These are phyloP conservation scores for Brachymystax lenok DNA, from an alignment of 2,797 vertebrate species.

Conservation along the genomic window DNA sequence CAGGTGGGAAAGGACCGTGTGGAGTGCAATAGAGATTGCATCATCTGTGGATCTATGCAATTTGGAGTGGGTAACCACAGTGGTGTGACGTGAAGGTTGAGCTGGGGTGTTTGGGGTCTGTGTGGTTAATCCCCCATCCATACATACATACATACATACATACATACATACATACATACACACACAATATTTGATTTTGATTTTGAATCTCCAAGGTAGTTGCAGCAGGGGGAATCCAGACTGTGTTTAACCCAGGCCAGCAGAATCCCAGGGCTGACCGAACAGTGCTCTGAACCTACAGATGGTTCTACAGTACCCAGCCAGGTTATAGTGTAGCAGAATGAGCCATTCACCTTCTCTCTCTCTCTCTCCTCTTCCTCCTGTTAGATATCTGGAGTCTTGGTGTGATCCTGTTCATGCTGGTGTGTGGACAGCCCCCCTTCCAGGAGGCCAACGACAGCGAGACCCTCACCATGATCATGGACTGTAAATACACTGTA, in stretches of 20 bases:
- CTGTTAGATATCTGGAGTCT: constrained; percentile 86
- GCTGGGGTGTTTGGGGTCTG: constrained; percentile 10
- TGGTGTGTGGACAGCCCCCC: constrained; percentile 87
- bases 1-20: no score
- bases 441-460: constrained; percentile 92
- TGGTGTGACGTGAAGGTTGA: not conserved
- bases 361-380: constrained; percentile 1
- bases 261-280: not conserved
- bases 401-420: constrained; percentile 89
- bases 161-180: constrained; percentile 2
- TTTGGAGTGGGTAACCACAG: not conserved
- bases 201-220: no score
- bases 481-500: constrained; percentile 89
- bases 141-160: not conserved
- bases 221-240: no score
- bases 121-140: constrained; percentile 11
- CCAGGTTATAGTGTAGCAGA: not conserved
- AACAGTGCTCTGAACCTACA: not conserved
- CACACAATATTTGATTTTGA: not conserved
- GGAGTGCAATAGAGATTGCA: no score
- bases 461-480: constrained; percentile 91
- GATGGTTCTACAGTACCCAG: not conserved
- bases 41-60: no score
- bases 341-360: not conserved
- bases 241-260: not conserved